Base-by-base conservation (phyloP, 2,888 invertebrate genomes). In the Nomada hirtipes region DNA sequence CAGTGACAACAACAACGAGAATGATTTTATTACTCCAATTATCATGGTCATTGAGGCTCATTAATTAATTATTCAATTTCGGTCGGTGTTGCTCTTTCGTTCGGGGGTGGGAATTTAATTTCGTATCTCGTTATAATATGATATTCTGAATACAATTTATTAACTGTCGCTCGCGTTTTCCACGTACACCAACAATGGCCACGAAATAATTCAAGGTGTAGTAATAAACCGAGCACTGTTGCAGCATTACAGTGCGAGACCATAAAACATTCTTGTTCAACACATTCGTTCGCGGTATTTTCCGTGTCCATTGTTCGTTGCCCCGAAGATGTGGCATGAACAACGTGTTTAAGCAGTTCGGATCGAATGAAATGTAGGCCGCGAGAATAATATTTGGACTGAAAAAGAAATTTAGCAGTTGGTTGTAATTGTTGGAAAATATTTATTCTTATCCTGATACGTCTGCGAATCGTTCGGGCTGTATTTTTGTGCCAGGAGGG, bases 1-100 rank as follows among this genome's bases (percentile, higher is more conserved):
- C 11, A 4, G 42, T 26, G 26, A 26, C 10, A 7, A 47, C 47
- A 23, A 20, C 15, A 23, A 23, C 13, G 9, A n/a, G 10, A 42
- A 69, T 44, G 13, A 29, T 29, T 57, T 65, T 57, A 65, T 65
- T 29, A 23, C 7, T 29, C 18, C 15, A 47, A 73, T 73, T 57
- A 47, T 20, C 20, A 63, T 36, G 15, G 1, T 20, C 61, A 64
- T 57, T n/a, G 47, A 20, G 65, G 18, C 7, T 44, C 55, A 36
- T 76, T 76, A 76, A 76, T 70, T 61, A 70, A 76, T 76, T 76
- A 70, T 70, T 55, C 55, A 63, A 63, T 76, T 70, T 63, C 55
- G 20, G 9, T n/a, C 4, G 13, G 36, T 26, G 70, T 76, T 76
- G 70, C 55, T 55, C 29, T 57, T 50, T 23, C 42, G 42, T 42